Evolutionary conservation across 2,113 vertebrate species (phyloP).

Genomic region (Puffinus mauretanicus): DNA sequence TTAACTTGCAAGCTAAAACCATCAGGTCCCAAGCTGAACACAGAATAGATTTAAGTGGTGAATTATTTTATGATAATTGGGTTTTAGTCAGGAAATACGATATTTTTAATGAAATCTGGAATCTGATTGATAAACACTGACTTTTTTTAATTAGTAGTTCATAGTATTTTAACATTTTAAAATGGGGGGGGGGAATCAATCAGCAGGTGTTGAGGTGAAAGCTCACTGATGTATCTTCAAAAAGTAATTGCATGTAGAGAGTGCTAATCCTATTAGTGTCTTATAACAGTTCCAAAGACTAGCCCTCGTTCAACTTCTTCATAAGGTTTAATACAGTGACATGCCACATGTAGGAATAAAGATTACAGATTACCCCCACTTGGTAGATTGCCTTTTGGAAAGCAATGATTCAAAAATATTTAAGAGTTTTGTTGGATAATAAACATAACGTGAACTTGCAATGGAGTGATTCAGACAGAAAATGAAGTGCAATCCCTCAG

Average conservation of each 20-base stretch:
- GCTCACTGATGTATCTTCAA: background rate
- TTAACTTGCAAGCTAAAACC: background rate
- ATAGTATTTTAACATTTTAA: background rate
- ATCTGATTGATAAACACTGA: background rate
- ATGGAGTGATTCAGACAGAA: background rate
- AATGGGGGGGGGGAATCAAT: background rate
- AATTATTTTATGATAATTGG: background rate
- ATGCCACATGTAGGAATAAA: background rate
- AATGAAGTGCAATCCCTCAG: background rate
- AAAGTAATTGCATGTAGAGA: background rate
- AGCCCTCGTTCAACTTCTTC: background rate
- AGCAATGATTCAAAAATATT: background rate
- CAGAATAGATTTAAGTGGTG: background rate
- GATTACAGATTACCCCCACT: background rate
- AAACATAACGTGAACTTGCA: background rate
- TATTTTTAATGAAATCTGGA: background rate
- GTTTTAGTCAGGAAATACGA: background rate
- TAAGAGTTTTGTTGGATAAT: background rate
- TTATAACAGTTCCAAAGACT: background rate
- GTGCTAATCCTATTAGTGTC: background rate
- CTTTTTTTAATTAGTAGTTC: background rate
- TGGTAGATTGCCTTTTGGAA: background rate
- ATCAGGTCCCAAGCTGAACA: background rate
- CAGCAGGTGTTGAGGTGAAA: background rate
- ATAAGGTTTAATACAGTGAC: background rate